Evolutionary conservation across 2,113 vertebrate genomes (phyloP).

Genomic region (Oreocharis arfaki): DNA sequence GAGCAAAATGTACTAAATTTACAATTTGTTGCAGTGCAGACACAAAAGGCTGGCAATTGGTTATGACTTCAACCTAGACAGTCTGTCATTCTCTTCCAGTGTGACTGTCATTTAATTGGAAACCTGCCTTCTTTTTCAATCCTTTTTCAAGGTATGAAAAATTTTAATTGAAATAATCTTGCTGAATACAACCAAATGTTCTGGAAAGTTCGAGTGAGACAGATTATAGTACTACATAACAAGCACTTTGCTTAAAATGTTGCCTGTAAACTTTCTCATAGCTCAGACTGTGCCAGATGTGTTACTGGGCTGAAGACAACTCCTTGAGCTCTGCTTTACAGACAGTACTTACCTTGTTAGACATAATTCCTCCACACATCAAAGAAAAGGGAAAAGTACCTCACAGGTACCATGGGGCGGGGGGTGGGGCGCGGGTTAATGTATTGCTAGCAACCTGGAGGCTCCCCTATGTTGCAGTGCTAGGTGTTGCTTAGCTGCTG

Average conservation of each 20-base stretch:
- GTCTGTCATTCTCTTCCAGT: background rate
- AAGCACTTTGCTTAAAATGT: background rate
- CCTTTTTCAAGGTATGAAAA: background rate
- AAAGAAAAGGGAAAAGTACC: background rate
- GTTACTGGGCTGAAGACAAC: background rate
- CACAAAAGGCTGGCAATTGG: background rate
- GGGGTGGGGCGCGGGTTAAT: background rate
- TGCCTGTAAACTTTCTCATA: background rate
- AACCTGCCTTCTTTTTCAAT: background rate
- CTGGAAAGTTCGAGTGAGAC: background rate
- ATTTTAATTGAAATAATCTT: background rate
- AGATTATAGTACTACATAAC: background rate
- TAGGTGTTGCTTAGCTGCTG: too few species aligned
- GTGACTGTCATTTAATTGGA: background rate
- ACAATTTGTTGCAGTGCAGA: background rate
- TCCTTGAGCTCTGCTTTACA: background rate
- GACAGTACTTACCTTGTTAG: background rate
- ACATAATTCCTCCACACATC: background rate
- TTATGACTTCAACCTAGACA: background rate
- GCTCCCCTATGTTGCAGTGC: too few species aligned
- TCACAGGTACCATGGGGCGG: fast-evolving
- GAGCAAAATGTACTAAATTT: background rate
- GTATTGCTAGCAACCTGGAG: background rate
- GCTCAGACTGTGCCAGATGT: background rate
- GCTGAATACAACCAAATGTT: background rate